These are phyloP conservation scores for Triplophysa yarkandensis DNA, from an alignment of 2,797 vertebrate genomes.

Conservation along the genomic window DNA sequence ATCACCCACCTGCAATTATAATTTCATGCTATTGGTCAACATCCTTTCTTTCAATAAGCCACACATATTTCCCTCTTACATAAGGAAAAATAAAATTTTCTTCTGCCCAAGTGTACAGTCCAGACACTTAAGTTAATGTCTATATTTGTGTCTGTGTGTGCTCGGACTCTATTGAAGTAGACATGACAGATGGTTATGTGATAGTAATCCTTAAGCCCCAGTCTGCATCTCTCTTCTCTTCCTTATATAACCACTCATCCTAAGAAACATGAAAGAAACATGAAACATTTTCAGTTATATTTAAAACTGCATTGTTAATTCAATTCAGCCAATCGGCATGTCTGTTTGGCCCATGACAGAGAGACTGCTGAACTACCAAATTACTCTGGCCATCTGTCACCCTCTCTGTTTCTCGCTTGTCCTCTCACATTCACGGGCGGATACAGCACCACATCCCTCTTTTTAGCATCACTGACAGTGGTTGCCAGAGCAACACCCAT, in stretches of 20 bases:
- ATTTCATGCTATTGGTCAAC: background rate
- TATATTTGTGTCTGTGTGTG: slow-evolving; percentile 42
- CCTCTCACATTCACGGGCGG: slow-evolving; percentile 15
- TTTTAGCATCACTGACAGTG: slow-evolving; percentile 18
- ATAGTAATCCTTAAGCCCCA: slow-evolving; percentile 48
- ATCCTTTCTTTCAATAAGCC: background rate
- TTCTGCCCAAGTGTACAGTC: background rate
- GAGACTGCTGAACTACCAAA: slow-evolving; percentile 14
- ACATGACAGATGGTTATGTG: slow-evolving; percentile 59
- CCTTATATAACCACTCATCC: background rate
- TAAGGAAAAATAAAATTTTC: background rate
- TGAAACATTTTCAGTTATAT: background rate
- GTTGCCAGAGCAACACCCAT: slow-evolving; percentile 28
- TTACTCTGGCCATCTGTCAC: slow-evolving; percentile 37
- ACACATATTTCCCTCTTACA: background rate
- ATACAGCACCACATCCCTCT: slow-evolving; percentile 16
- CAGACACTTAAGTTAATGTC: slow-evolving; percentile 11
- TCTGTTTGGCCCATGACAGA: background rate
- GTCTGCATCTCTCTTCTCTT: slow-evolving; percentile 35
- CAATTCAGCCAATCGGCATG: background rate
- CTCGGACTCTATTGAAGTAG: slow-evolving; percentile 31
- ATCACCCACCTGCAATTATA: background rate
- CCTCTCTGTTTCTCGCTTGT: slow-evolving; percentile 7
- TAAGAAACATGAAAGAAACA: background rate
- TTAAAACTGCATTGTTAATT: background rate